Conservation (phyloP, 2,797 vertebrate species). For the Simalia tracyae region DNA sequence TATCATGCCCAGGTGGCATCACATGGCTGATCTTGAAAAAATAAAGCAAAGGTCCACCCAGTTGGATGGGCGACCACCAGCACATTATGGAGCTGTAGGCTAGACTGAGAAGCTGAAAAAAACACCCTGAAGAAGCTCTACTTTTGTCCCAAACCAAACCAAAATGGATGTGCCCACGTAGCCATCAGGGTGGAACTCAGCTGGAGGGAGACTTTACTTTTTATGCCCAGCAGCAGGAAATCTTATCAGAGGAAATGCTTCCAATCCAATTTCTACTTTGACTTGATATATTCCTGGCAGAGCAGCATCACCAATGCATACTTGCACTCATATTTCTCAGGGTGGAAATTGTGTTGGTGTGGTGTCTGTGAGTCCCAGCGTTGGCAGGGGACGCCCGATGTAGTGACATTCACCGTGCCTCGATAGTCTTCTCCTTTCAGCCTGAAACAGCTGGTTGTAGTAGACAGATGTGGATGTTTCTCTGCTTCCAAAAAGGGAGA, state of each 20-base stretch:
- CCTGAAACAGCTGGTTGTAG: constrained; percentile 83
- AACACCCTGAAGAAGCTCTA: too few species aligned
- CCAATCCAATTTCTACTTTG: background rate
- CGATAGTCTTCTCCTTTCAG: constrained; percentile 90
- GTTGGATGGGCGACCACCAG: background rate
- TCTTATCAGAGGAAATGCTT: background rate
- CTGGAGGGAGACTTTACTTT: background rate
- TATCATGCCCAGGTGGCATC: background rate
- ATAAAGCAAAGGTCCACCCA: background rate
- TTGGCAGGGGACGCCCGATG: constrained; percentile 89
- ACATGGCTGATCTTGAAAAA: background rate
- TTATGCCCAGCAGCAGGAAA: background rate
- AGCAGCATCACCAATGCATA: constrained; percentile 66
- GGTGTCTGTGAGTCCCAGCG: constrained; percentile 88
- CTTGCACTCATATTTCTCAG: constrained; percentile 94
- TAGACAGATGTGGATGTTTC: constrained; percentile 72
- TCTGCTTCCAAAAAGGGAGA: constrained; percentile 67
- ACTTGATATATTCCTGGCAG: background rate
- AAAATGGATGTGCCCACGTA: background rate
- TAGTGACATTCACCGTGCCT: constrained; percentile 84
- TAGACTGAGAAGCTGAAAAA: background rate
- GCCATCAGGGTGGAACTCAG: background rate
- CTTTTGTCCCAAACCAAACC: background rate
- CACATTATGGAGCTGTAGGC: background rate
- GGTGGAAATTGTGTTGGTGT: constrained; percentile 86